Base-by-base conservation (phyloP, 1,140 invertebrate species). In the Trachymyrmex septentrionalis region DNA sequence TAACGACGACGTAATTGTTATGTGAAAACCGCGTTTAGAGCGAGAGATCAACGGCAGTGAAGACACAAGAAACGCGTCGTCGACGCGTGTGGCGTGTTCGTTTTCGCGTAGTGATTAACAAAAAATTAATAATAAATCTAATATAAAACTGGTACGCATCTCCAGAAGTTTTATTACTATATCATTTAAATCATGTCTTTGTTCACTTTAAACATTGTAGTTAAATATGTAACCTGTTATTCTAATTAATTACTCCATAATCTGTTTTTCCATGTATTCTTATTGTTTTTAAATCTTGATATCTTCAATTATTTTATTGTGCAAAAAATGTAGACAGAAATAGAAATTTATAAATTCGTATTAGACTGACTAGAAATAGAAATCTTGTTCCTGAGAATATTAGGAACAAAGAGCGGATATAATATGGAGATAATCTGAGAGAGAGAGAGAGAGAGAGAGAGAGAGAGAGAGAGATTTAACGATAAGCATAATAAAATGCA, bases 1-100 rank as follows among this genome's bases (percentile, higher is more conserved):
- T 72, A 72, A 59, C 64, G 50, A 80, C 53, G 16, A 48, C 4
- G 57, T 82, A 82, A 73, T 72, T 59, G 55, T 82, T 59, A 82
- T 48, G 14, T 50, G 69, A 75, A 73, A 75, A 61, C 16, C 69
- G n/a, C 55, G 12, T 16, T 82, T 67, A 38, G 1, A 38, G 16
- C 64, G 30, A 14, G 27, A 69, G 27, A 10, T n/a, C 24, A 27
- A 71, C 34, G 14, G 21, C 34, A 4, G 38, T 1, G 34, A 21
- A 24, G 12, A 2, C 19, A 21, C 14, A 14, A 59, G 21, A 82
- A 72, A 3, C 12, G 1, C 30, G 6, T 53, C 4, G 16, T 66
- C 78, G 34, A 69, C 30, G 38, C 30, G 38, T 38, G 27, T 73
- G 38, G 2, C 10, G 38, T 34, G 27, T 38, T 61, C 69, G 24